A percentile compares a stretch with the other conserved stretches of the same genome.
Evolutionary conservation across 2,113 vertebrate species (phyloP).

Genomic region (Stegostoma tigrinum): DNA sequence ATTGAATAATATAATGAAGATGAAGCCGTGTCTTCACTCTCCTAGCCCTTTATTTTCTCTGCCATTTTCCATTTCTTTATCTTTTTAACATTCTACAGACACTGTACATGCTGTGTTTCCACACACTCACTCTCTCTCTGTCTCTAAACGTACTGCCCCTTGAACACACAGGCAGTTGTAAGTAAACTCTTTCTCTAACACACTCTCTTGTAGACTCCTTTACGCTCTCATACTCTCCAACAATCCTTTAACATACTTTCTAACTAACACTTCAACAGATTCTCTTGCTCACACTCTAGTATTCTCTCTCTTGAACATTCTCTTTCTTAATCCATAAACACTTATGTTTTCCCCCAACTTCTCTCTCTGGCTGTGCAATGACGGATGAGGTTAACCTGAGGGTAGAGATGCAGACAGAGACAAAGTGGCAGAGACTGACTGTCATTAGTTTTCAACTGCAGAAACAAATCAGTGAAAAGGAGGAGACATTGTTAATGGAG

Average conservation of each 20-base stretch:
- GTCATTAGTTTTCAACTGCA: constrained; percentile 34
- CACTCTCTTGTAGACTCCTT: background rate
- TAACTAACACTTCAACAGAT: background rate
- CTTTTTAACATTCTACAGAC: background rate
- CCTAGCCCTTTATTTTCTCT: background rate
- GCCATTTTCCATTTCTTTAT: background rate
- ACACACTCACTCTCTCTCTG: background rate
- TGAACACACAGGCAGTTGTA: background rate
- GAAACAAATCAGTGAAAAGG: constrained; percentile 32
- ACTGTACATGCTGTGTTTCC: background rate
- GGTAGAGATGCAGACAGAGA: constrained; percentile 46
- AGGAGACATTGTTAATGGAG: constrained; percentile 33
- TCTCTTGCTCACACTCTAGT: background rate
- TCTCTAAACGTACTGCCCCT: background rate
- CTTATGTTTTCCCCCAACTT: constrained; percentile 36
- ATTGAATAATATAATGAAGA: background rate
- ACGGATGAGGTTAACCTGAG: constrained; percentile 56
- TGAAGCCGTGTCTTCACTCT: background rate
- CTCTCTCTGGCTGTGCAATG: constrained; percentile 41
- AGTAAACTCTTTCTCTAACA: background rate
- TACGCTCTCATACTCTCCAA: background rate
- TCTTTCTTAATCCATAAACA: background rate
- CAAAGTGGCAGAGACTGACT: constrained; percentile 37
- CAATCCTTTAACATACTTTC: background rate
- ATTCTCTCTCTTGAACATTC: background rate